Evolutionary conservation across 2,888 invertebrate genomes (phyloP), one percentile per base, ranked within the genome.

Genomic region (Anorthoa munda): DNA sequence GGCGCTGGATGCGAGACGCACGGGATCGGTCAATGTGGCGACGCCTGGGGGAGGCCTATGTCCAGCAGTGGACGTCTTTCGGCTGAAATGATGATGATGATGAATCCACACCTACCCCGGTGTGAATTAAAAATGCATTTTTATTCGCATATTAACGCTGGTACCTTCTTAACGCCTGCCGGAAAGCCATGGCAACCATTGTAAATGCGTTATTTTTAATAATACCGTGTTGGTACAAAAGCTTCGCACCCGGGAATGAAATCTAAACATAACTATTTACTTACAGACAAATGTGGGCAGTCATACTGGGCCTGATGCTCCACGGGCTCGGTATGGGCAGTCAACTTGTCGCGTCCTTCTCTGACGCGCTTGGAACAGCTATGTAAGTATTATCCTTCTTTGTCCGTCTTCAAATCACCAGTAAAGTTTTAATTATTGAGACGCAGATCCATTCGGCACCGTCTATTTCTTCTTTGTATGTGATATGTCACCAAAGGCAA

Each of bases 311-410:
- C 0, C 93, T 99, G 66, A 97, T 98, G 13, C 94, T 98, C 1
- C 98, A 99, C 84, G 99, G 99, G 0, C 90, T 99, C 18, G 98
- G 98, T 18, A 97, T 98, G 91, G 98, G 98, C 18, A 98, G 98
- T 23, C 98, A 98, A 82, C 96, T 99, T 51, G 98, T 99, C 15
- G 98, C 98, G 0, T 98, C 98, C 5, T 99, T 99, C 93, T 97
- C 98, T 12, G 98, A 98, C 89, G 98, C 98, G 13, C 96, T 99
- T 13, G 97, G 97, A 81, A 98, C 98, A 9, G 97, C 98, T 12
- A 97, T 98, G 98, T 98, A 96, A 97, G 98, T 86, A 39, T 2
- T 0, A n/a, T 17, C 1, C 3, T 39, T 15, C 13, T 31, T 48
- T 9, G 3, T 13, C 4, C 17, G 17, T 23, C 31, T 31, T 5